Conservation (phyloP, 2,888 invertebrate genomes). For the Marasmarcha lunaedactyla region DNA sequence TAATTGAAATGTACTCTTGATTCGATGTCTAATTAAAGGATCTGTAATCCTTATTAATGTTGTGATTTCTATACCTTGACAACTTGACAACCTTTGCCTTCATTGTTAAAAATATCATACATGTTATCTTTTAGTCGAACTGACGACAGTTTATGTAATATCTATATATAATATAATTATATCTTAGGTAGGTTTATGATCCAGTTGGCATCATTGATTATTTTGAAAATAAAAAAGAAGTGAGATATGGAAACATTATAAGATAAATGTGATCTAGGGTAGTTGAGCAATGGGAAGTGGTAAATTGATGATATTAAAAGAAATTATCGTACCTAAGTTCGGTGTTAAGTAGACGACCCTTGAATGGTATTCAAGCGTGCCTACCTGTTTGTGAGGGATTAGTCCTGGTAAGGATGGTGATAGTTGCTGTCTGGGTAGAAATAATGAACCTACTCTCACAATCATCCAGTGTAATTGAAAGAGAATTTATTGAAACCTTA, state of each 20-base stretch:
- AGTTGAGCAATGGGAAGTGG: constrained; percentile 7
- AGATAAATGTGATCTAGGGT: constrained; percentile 18
- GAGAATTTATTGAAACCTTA: constrained; percentile 9
- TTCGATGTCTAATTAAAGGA: constrained; percentile 10
- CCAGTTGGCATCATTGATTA: no score
- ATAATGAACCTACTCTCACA: no score
- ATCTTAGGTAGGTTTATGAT: neutral
- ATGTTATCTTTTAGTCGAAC: neutral
- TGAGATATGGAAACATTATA: neutral
- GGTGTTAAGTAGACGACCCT: no score
- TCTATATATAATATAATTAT: no score
- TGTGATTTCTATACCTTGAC: constrained; percentile 33
- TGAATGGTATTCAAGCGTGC: no score
- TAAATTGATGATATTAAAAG: neutral
- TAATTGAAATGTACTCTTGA: constrained; percentile 5
- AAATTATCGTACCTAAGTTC: no score
- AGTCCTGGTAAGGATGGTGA: no score
- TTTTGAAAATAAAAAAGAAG: no score
- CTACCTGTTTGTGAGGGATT: no score
- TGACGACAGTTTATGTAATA: neutral
- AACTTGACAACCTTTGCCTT: constrained; percentile 34
- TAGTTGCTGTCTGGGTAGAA: no score
- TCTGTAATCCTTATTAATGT: constrained; percentile 15
- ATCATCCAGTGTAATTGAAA: no score
- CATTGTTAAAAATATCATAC: constrained; percentile 19